A percentile compares a stretch with the other conserved stretches of the same genome.
Conservation (phyloP, 2,797 vertebrate genomes). For the Cheirogaleus major region DNA sequence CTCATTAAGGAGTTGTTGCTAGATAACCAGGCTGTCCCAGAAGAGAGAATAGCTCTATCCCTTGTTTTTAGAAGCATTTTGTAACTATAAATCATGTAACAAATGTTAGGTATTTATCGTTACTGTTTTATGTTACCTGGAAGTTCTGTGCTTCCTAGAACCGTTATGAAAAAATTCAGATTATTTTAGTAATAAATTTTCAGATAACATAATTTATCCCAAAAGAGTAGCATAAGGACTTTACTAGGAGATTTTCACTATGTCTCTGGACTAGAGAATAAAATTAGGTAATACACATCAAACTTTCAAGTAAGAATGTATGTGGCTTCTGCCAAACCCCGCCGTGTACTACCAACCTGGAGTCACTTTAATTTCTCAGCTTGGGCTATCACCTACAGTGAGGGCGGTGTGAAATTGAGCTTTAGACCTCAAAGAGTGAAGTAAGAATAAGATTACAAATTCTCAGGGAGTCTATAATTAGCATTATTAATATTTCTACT, state of each 20-base stretch:
- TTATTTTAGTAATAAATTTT: slow-evolving; percentile 55
- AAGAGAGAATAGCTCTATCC: background rate
- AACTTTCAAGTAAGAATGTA: background rate
- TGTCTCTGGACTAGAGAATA: background rate
- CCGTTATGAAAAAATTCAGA: background rate
- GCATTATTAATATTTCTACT: background rate
- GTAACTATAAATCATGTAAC: background rate
- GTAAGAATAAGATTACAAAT: background rate
- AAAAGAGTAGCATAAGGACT: background rate
- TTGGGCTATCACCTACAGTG: background rate
- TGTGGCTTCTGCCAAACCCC: background rate
- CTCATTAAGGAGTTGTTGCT: background rate
- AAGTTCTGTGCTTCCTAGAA: slow-evolving; percentile 36
- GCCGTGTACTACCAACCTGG: background rate
- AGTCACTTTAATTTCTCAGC: background rate
- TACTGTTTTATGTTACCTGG: background rate
- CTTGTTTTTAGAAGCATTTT: slow-evolving; percentile 14
- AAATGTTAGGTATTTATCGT: slow-evolving; percentile 24
- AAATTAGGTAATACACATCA: background rate
- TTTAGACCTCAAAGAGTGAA: background rate
- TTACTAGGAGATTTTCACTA: background rate
- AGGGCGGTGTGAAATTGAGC: background rate
- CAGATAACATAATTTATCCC: background rate
- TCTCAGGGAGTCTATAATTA: background rate
- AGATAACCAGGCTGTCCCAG: background rate